phyloP scores from a whole-genome alignment of 2,888 invertebrate genomes.

The Drosophila mayaguana region DNA sequence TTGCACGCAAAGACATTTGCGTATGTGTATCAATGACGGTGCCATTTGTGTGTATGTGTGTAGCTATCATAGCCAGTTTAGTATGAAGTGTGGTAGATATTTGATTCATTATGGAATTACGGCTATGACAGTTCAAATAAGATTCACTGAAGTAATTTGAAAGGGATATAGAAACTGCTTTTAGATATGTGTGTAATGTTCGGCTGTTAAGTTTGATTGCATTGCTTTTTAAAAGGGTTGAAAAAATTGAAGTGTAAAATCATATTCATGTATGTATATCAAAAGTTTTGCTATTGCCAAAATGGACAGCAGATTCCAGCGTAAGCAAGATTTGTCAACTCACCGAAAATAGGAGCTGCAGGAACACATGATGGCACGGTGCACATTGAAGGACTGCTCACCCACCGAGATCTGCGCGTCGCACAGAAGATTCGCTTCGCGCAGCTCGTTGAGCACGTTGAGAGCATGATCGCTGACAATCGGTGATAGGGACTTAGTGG shows the following conservation, averaged over 20 bases:
- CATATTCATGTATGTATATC: neutral
- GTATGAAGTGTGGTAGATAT: too few species aligned
- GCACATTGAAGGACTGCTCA: slow-evolving; percentile 94
- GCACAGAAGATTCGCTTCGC: slow-evolving; percentile 93
- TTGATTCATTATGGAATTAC: too few species aligned
- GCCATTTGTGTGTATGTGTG: neutral
- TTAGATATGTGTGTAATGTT: too few species aligned
- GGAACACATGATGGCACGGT: slow-evolving; percentile 93
- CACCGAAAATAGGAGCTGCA: slow-evolving; percentile 96
- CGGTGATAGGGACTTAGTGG: slow-evolving; percentile 63
- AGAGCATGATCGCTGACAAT: slow-evolving; percentile 94
- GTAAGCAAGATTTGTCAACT: slow-evolving; percentile 21
- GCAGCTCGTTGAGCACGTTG: slow-evolving; percentile 93
- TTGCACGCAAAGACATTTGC: neutral
- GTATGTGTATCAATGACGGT: neutral
- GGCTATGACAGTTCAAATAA: neutral
- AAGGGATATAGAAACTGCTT: neutral
- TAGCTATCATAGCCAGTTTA: neutral
- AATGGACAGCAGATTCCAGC: neutral
- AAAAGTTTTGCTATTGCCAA: neutral
- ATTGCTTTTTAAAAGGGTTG: too few species aligned
- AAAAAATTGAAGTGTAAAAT: too few species aligned
- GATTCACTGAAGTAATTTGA: neutral
- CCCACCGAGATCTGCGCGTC: slow-evolving; percentile 93
- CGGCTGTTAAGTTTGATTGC: too few species aligned